These are phyloP conservation scores for Lordiphosa collinella DNA, from an alignment of 1,140 invertebrate genomes.

Conservation along the genomic window DNA sequence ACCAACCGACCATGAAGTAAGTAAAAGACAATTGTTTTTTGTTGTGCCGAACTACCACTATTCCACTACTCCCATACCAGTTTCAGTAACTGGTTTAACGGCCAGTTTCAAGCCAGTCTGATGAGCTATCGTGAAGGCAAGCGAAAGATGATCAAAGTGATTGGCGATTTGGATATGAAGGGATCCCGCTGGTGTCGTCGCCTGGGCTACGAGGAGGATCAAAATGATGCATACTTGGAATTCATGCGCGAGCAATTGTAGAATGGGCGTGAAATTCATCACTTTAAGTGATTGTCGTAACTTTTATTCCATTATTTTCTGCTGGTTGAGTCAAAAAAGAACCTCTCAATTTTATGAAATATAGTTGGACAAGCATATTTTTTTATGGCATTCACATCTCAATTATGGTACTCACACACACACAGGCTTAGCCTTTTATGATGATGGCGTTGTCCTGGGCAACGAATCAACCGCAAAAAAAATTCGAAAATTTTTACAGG, in stretches of 20 bases:
- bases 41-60: too few species aligned
- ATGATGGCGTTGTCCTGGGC: slow-evolving; percentile 9
- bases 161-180: slow-evolving; percentile 9
- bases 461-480: slow-evolving; percentile 47
- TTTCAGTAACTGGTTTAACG: slow-evolving; percentile 14
- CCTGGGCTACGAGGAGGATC: slow-evolving; percentile 18
- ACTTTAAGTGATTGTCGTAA: slow-evolving; percentile 12
- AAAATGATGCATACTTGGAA: slow-evolving; percentile 10
- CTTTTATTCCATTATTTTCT: too few species aligned
- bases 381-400: slow-evolving; percentile 23
- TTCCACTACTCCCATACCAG: too few species aligned
- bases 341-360: slow-evolving; percentile 1
- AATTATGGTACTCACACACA: slow-evolving; percentile 20
- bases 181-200: slow-evolving; percentile 12
- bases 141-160: not conserved
- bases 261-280: not conserved
- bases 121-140: slow-evolving; percentile 15
- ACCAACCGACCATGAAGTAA: too few species aligned
- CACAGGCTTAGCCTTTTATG: slow-evolving; percentile 33
- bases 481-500: slow-evolving; percentile 15
- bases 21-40: too few species aligned
- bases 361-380: slow-evolving; percentile 5
- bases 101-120: not conserved
- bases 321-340: not conserved
- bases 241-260: slow-evolving; percentile 14